These are phyloP conservation scores for Brassicogethes aeneus DNA, from an alignment of 2,888 invertebrate genomes.

Conservation along the genomic window DNA sequence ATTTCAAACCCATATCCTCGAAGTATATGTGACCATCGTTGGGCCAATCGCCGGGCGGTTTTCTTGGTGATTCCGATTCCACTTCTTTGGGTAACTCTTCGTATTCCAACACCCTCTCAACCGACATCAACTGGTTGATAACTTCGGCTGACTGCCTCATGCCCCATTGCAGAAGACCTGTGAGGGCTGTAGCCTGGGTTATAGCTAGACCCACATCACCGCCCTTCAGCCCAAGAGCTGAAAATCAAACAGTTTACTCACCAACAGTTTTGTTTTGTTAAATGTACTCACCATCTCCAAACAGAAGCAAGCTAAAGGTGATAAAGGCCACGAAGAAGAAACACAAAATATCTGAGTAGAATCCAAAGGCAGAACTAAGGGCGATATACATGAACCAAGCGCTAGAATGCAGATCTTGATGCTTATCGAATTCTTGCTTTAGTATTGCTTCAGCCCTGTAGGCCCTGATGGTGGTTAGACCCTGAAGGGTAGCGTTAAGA, in stretches of 20 bases:
- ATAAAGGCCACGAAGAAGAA: constrained; percentile 54
- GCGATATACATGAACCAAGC: constrained; percentile 60
- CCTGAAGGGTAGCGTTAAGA: constrained; percentile 68
- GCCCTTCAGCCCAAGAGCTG: constrained; percentile 31
- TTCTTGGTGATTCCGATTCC: constrained; percentile 43
- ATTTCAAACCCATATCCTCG: constrained; percentile 55
- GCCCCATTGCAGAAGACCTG: constrained; percentile 64
- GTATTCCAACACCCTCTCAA: constrained; percentile 80
- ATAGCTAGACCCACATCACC: constrained; percentile 58
- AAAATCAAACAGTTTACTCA: neutral
- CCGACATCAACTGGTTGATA: constrained; percentile 67
- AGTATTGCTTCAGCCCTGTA: constrained; percentile 60
- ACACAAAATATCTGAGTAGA: constrained; percentile 56
- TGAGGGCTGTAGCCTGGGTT: constrained; percentile 53
- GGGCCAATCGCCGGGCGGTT: constrained; percentile 61
- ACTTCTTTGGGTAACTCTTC: constrained; percentile 55
- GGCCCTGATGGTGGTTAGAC: constrained; percentile 72
- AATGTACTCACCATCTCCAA: constrained; percentile 32
- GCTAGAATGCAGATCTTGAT: constrained; percentile 56
- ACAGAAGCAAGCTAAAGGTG: constrained; percentile 55
- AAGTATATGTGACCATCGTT: constrained; percentile 54
- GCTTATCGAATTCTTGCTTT: constrained; percentile 44
- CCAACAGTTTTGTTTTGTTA: neutral
- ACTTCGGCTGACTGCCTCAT: constrained; percentile 79
- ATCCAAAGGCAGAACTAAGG: constrained; percentile 56